Evolutionary conservation across 2,888 invertebrate genomes (phyloP), one percentile per base, ranked within the genome.

Genomic region (Antheraea assamensis): DNA sequence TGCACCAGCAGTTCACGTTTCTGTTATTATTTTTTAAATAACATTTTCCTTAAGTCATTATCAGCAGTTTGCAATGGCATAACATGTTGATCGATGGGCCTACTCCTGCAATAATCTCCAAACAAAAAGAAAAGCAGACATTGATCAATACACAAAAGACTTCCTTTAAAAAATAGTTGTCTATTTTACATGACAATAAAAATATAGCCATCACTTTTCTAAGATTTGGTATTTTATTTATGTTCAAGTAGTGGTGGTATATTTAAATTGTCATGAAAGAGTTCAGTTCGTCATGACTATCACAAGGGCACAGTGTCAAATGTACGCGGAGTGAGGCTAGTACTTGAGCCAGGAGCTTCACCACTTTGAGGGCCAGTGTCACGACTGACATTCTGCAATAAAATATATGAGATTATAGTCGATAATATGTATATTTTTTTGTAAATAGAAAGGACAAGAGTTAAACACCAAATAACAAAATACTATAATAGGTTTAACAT

Each of bases 281-380:
- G 78, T 80, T 86, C 80, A 79, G 80, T 85, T 35, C 64, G 27
- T 52, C 49, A 35, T 71, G 71, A 73, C 91, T 87, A 93, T 93
- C 93, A 94, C 94, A 94, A 91, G 82, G 92, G 92, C 81, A 93
- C 92, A 70, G 90, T 87, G 76, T 92, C 93, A 76, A 91, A 92
- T 77, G 91, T 89, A 80, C 93, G 91, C 10, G 89, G 86, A 75
- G 92, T 87, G 76, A 94, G 87, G 82, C 92, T 94, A 76, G 94
- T 95, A 85, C 95, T 95, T 76, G 96, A 96, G 70, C 96, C 96
- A 0, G 96, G 95, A n/a, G 96, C 95, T 83, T 96, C 96, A 68
- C 96, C 96, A 75, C 95, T 92, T 79, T 96, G 96, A 64, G 95
- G 95, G 19, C 95, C 95, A 75, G 95, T 92, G 82, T 95, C 96